Percentiles rank a stretch among this genome's conserved stretches.
Conservation (phyloP, 2,888 invertebrate genomes). For the Flabesymbios commensalis region DNA sequence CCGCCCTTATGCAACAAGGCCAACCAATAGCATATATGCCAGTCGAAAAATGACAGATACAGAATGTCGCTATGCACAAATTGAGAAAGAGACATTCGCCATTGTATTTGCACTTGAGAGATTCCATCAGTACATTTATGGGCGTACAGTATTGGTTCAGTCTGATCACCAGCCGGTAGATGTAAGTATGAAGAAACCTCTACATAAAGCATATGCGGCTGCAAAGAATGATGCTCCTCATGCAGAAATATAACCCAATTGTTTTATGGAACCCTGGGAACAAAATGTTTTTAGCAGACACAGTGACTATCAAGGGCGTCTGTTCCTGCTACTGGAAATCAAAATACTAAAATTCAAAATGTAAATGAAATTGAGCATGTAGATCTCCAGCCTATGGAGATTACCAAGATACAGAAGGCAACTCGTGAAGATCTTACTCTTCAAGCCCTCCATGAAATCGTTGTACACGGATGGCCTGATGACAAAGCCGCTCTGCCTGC, state of each 20-base stretch:
- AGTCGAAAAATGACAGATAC: slow-evolving; percentile 26
- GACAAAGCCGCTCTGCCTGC: no score
- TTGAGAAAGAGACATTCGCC: slow-evolving; percentile 31
- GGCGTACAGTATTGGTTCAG: slow-evolving; percentile 7
- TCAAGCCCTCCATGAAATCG: no score
- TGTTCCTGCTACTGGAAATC: no score
- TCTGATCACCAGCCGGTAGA: slow-evolving; percentile 23
- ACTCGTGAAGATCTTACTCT: no score
- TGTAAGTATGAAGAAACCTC: slow-evolving; percentile 14
- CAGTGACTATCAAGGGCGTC: no score
- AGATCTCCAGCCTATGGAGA: no score
- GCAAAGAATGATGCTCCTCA: slow-evolving; percentile 14
- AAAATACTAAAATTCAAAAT: no score
- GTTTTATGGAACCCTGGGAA: slow-evolving; percentile 20
- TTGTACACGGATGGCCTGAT: no score
- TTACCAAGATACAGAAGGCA: no score
- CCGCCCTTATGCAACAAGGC: slow-evolving; percentile 26
- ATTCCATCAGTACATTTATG: slow-evolving; percentile 21
- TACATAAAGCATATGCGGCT: slow-evolving; percentile 15
- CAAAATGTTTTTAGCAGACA: slow-evolving; percentile 20
- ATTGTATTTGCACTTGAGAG: slow-evolving; percentile 14
- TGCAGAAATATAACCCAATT: slow-evolving; percentile 10
- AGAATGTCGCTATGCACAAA: slow-evolving; percentile 31
- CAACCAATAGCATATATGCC: slow-evolving; percentile 35
- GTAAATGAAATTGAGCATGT: no score